phyloP scores from a whole-genome alignment of 2,113 vertebrate species.

The Peromyscus californicus region DNA sequence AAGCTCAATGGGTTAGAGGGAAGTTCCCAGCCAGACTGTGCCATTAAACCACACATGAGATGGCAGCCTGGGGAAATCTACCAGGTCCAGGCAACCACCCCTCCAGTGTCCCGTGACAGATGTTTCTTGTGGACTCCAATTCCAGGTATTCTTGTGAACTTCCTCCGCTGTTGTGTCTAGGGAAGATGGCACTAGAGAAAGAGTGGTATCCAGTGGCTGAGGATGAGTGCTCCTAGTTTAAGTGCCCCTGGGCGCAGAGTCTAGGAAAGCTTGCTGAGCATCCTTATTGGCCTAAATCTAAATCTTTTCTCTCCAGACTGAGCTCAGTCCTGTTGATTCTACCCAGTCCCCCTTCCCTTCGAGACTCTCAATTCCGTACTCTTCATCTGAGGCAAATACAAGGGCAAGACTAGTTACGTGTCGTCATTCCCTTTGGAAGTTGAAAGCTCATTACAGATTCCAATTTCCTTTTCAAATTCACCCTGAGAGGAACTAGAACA shows the following conservation, averaged over 20 bases:
- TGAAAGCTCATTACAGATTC: slow-evolving; percentile 71
- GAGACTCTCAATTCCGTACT: background rate
- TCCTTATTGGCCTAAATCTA: background rate
- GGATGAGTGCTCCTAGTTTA: background rate
- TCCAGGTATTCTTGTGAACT: slow-evolving; percentile 64
- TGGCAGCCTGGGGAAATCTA: background rate
- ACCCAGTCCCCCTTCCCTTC: background rate
- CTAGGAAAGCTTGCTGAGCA: background rate
- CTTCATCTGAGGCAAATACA: background rate
- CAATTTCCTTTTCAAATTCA: slow-evolving; percentile 78
- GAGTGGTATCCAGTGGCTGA: slow-evolving; percentile 46
- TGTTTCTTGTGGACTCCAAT: slow-evolving; percentile 65
- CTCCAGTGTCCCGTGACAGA: slow-evolving; percentile 63
- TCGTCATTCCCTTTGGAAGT: background rate
- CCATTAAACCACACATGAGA: background rate
- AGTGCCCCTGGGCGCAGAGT: background rate
- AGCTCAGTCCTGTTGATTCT: background rate
- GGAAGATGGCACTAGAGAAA: slow-evolving; percentile 74
- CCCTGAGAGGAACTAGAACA: slow-evolving; percentile 39
- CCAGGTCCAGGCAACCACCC: slow-evolving; percentile 58
- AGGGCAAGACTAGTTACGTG: background rate
- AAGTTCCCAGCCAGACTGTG: background rate
- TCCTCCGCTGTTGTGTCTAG: slow-evolving; percentile 73
- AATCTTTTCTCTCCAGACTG: background rate
- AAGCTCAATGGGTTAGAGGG: background rate